phyloP scores from a whole-genome alignment of 2,888 invertebrate genomes.

The Chorisops tibialis region DNA sequence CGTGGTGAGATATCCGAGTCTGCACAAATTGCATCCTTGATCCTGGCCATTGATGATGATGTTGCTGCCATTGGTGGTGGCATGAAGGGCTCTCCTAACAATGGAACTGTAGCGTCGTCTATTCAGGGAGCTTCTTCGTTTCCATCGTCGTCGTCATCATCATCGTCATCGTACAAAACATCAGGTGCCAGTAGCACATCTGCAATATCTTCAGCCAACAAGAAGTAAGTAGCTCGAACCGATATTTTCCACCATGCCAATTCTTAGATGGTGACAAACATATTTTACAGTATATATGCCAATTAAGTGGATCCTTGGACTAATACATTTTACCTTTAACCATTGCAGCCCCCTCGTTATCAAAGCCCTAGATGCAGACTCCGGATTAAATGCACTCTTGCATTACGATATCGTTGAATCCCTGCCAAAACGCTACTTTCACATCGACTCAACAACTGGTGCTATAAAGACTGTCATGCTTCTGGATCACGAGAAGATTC shows the following conservation, averaged over 20 bases:
- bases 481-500: slow-evolving; percentile 75
- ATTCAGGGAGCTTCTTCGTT: neutral
- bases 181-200: neutral
- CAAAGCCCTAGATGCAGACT: slow-evolving; percentile 79
- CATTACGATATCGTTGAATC: slow-evolving; percentile 82
- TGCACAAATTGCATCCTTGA: slow-evolving; percentile 68
- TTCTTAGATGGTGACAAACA: neutral
- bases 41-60: slow-evolving; percentile 57
- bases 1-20: slow-evolving; percentile 74
- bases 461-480: slow-evolving; percentile 73
- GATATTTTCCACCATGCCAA: neutral
- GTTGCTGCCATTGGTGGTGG: neutral
- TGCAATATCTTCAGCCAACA: slow-evolving; percentile 13
- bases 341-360: slow-evolving; percentile 74
- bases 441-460: slow-evolving; percentile 83
- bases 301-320: neutral
- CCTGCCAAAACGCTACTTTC: slow-evolving; percentile 73
- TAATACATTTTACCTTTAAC: neutral
- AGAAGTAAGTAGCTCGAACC: slow-evolving; percentile 9
- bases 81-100: neutral
- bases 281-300: neutral
- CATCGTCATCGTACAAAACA: neutral
- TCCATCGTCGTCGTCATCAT: slow-evolving; percentile 4
- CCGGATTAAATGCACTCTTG: slow-evolving; percentile 78
- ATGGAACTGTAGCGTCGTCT: neutral